Base-by-base conservation (phyloP, 2,888 invertebrate genomes). In the Lysandra coridon region DNA sequence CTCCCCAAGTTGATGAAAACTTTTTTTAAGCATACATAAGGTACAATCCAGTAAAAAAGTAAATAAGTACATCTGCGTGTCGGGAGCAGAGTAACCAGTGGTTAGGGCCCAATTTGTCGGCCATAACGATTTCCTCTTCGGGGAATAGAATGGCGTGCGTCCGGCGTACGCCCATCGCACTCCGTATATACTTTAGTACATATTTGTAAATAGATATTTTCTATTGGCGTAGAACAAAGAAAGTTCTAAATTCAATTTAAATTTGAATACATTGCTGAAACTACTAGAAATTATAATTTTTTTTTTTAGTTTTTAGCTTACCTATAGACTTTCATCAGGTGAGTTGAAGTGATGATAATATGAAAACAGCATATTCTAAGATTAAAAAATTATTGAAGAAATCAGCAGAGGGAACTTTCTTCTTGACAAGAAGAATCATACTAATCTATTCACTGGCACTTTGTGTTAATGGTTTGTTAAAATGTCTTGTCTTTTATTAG, bases 41-140 rank as follows among this genome's bases (percentile, higher is more conserved):
- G 69, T 37, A 37, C 69, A 69, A 69, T 14, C 33, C 69, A 30
- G 64, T 69, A 10, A 14, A 69, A 83, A 84, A 86, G 87, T 89
- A 91, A 87, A 89, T 90, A 92, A 84, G 82, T 82, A 88, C 90
- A 89, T 89, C 90, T 92, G 92, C 92, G 92, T 92, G 92, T 85
- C 83, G 86, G 85, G 85, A 84, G 83, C 84, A 83, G 84, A 86
- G 87, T 87, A 92, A 91, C 89, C 89, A 88, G 93, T 93, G 91
- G 93, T 94, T 94, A 94, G 91, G 90, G 90, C 88, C 91, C 93
- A 94, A 93, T 93, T 94, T 93, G 90, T 91, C 90, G 88, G 87
- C 89, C 90, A 88, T 94, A 92, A 94, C 93, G 91, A 94, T 94
- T 94, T 93, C 93, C 93, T 94, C 92, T 94, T 92, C 93, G 90